These are phyloP conservation scores for Caenorhabditis latens DNA, from an alignment of 1,140 invertebrate species.

Conservation along the genomic window DNA sequence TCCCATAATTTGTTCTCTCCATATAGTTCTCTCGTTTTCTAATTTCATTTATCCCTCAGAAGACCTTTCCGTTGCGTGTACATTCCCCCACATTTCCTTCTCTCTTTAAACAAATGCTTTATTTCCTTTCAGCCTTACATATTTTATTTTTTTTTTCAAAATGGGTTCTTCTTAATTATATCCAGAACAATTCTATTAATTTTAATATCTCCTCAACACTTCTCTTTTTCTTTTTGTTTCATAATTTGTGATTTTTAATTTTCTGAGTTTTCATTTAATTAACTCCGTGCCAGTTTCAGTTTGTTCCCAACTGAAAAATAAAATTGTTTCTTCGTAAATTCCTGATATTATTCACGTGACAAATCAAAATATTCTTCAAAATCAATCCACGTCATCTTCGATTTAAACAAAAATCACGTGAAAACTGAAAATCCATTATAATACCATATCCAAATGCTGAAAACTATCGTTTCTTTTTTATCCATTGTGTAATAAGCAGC, in stretches of 20 bases:
- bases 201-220: neutral
- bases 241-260: neutral
- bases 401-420: no score
- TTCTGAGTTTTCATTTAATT: neutral
- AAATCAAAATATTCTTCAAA: no score
- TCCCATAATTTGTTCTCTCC: slow-evolving; percentile 23
- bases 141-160: neutral
- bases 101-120: slow-evolving; percentile 20
- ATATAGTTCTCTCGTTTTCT: neutral
- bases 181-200: neutral
- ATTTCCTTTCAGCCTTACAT: neutral
- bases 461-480: neutral
- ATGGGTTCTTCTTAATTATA: slow-evolving; percentile 21
- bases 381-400: no score
- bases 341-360: neutral
- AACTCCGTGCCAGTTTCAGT: slow-evolving; percentile 40
- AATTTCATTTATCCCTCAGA: neutral
- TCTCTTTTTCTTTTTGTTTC: neutral
- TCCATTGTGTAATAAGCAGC: neutral
- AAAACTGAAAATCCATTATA: no score
- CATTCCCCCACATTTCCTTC: neutral
- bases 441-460: neutral
- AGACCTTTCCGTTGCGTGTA: slow-evolving; percentile 57
- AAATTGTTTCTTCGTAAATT: neutral
- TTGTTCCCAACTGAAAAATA: neutral